Conservation (phyloP, 2,888 invertebrate species). For the Polyommatus iphigenia region DNA sequence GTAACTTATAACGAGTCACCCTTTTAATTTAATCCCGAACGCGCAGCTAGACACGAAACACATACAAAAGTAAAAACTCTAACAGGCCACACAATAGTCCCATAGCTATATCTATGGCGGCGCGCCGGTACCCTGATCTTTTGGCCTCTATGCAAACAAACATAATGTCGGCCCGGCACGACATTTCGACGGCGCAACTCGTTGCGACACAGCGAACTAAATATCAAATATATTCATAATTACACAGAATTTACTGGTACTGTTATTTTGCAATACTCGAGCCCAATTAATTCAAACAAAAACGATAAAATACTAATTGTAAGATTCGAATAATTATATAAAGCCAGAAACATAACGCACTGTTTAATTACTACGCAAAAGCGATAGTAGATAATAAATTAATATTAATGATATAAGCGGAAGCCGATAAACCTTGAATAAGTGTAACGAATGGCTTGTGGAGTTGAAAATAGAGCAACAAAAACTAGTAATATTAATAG, state of each 20-base stretch:
- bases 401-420: slow-evolving; percentile 21
- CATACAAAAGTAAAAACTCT: not conserved
- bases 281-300: slow-evolving; percentile 12
- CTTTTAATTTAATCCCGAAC: slow-evolving; percentile 36
- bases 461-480: slow-evolving; percentile 25
- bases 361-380: not conserved
- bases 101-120: not conserved
- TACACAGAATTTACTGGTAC: slow-evolving; percentile 10
- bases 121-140: not conserved
- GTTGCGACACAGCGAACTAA: slow-evolving; percentile 21
- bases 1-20: slow-evolving; percentile 42
- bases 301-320: slow-evolving; percentile 8
- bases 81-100: not conserved
- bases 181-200: slow-evolving; percentile 22
- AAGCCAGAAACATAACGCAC: slow-evolving; percentile 7
- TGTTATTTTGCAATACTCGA: not conserved
- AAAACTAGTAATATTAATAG: slow-evolving; percentile 5
- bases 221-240: slow-evolving; percentile 26
- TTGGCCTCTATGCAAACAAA: slow-evolving; percentile 28
- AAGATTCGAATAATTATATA: slow-evolving; percentile 18
- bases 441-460: not conserved
- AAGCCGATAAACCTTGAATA: slow-evolving; percentile 22
- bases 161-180: slow-evolving; percentile 31
- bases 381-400: slow-evolving; percentile 13
- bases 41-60: not conserved